phyloP scores from a whole-genome alignment of 2,888 invertebrate genomes.

The Melinopterus prodromus region DNA sequence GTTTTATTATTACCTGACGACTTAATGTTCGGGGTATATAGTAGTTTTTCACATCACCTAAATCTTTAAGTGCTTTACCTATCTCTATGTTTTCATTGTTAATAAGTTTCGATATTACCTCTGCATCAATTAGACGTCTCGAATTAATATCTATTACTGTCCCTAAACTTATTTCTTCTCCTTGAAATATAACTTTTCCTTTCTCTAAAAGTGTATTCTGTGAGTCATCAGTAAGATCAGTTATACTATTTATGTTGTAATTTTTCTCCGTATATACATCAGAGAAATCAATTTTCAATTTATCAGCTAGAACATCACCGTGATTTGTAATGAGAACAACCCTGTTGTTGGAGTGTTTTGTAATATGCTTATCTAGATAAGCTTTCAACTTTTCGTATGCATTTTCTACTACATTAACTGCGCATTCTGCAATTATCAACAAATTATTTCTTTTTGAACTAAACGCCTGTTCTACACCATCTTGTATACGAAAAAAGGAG shows the following conservation, averaged over 20 bases:
- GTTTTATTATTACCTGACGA: background rate
- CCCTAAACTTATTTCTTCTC: background rate
- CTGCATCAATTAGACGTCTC: constrained; percentile 8
- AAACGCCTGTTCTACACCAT: no score
- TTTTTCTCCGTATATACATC: background rate
- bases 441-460: no score
- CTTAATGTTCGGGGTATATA: constrained; percentile 16
- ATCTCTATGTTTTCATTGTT: background rate
- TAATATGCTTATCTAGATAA: no score
- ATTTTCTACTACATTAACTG: no score
- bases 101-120: constrained; percentile 20
- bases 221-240: background rate
- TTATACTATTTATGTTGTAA: background rate
- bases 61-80: constrained; percentile 16
- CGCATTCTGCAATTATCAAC: no score
- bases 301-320: background rate
- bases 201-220: background rate
- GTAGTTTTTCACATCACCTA: constrained; percentile 15
- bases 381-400: no score
- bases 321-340: background rate
- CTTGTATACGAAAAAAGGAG: no score
- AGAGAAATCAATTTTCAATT: background rate
- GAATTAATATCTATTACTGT: constrained; percentile 5
- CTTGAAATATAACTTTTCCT: background rate
- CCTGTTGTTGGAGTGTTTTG: no score